Conservation (phyloP, 2,888 invertebrate genomes). For the Biston betularia region DNA sequence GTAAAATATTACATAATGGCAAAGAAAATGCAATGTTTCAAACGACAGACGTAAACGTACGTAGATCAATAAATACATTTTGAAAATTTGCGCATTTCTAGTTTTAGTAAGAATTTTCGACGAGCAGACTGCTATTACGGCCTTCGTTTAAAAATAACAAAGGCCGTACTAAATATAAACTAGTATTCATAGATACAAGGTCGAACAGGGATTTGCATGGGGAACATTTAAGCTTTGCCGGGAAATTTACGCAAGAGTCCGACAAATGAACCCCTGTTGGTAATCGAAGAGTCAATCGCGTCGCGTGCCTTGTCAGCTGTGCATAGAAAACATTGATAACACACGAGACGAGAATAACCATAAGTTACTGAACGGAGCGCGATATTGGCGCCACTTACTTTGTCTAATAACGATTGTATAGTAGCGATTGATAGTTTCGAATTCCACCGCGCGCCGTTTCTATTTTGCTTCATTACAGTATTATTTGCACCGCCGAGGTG, state of each 20-base stretch:
- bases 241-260: neutral
- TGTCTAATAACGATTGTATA: neutral
- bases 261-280: neutral
- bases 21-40: too few relatives aligned
- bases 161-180: neutral
- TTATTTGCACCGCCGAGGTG: conserved; percentile 9
- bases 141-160: neutral
- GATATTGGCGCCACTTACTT: conserved; percentile 25
- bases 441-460: conserved; percentile 4
- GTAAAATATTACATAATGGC: too few relatives aligned
- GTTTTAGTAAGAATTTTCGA: neutral
- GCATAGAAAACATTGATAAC: conserved; percentile 23
- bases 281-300: conserved; percentile 11
- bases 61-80: neutral
- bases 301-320: conserved; percentile 24
- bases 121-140: too few relatives aligned
- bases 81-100: neutral
- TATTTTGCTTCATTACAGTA: conserved; percentile 2
- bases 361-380: neutral
- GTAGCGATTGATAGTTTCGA: conserved; percentile 19
- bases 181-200: conserved; percentile 4
- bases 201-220: neutral
- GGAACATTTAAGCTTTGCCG: neutral
- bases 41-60: neutral
- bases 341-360: neutral